These are phyloP conservation scores for Triplophysa dalaica DNA, from an alignment of 2,113 vertebrate species.

Conservation along the genomic window DNA sequence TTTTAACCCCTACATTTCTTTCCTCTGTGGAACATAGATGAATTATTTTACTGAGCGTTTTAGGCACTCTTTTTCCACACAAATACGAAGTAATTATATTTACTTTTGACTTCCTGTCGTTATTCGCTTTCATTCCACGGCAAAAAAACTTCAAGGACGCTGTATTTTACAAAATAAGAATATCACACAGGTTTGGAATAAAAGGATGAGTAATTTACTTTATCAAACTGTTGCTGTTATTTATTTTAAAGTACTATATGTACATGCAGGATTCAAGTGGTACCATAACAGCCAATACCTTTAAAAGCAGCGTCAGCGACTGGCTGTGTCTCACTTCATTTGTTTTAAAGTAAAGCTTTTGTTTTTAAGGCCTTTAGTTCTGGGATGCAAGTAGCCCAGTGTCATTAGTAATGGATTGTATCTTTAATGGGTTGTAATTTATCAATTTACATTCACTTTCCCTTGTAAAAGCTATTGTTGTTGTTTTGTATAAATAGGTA, in stretches of 20 bases:
- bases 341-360: constrained; percentile 23
- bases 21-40: not conserved
- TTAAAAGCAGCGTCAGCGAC: not conserved
- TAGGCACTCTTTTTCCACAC: not conserved
- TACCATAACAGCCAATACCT: not conserved
- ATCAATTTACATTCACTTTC: constrained; percentile 26
- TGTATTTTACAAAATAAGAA: not conserved
- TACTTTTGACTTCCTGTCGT: too few relatives aligned
- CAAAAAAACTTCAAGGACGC: too few relatives aligned
- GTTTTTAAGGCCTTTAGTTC: constrained; percentile 7
- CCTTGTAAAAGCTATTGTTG: constrained; percentile 27
- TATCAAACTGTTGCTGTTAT: not conserved
- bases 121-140: too few relatives aligned
- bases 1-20: not conserved
- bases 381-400: not conserved
- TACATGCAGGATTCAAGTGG: not conserved
- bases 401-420: constrained; percentile 23
- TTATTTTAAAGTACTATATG: not conserved
- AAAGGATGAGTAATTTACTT: not conserved
- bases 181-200: not conserved
- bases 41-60: not conserved
- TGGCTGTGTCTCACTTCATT: constrained; percentile 13
- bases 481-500: constrained; percentile 5
- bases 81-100: too few relatives aligned
- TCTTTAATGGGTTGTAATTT: constrained; percentile 30